These are phyloP conservation scores for Monodelphis domestica DNA, from an alignment of 2,797 vertebrate species.

Conservation along the genomic window DNA sequence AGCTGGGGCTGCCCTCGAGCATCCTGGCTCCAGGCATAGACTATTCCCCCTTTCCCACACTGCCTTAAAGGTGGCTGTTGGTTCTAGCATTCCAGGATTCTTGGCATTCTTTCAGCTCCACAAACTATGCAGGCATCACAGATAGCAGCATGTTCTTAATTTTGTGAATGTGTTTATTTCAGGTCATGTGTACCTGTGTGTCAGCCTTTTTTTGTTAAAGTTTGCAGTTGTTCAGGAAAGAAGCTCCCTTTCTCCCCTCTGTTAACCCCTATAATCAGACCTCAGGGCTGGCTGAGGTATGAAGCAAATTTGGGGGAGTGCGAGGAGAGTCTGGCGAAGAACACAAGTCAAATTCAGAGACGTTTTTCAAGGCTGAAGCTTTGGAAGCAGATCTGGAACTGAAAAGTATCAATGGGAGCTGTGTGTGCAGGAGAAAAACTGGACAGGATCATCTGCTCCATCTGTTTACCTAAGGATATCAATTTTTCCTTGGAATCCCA, in stretches of 20 bases:
- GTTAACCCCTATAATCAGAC: not conserved
- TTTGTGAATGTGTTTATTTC: not conserved
- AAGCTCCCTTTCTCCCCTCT: not conserved
- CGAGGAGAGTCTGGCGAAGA: not conserved
- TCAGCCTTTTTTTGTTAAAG: constrained; percentile 21
- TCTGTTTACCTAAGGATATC: constrained; percentile 25
- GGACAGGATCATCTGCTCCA: not conserved
- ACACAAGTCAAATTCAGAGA: constrained; percentile 41
- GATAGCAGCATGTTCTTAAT: constrained; percentile 33
- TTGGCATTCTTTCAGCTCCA: not conserved
- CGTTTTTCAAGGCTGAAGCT: constrained; percentile 40
- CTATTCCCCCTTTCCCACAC: not conserved
- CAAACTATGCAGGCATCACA: not conserved
- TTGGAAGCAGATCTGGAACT: constrained; percentile 25
- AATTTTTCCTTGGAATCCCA: constrained; percentile 23
- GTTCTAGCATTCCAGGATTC: not conserved
- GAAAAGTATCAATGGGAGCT: constrained; percentile 50
- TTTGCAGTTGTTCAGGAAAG: constrained; percentile 41
- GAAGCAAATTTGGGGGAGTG: not conserved
- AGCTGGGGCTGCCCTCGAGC: not conserved
- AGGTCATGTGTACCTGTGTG: constrained; percentile 14
- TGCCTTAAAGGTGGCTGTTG: not conserved
- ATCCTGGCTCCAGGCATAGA: not conserved
- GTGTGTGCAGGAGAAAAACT: constrained; percentile 27
- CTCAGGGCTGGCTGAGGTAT: not conserved